These are phyloP conservation scores for Antheraea yamamai DNA, from an alignment of 2,888 invertebrate species.

Conservation along the genomic window DNA sequence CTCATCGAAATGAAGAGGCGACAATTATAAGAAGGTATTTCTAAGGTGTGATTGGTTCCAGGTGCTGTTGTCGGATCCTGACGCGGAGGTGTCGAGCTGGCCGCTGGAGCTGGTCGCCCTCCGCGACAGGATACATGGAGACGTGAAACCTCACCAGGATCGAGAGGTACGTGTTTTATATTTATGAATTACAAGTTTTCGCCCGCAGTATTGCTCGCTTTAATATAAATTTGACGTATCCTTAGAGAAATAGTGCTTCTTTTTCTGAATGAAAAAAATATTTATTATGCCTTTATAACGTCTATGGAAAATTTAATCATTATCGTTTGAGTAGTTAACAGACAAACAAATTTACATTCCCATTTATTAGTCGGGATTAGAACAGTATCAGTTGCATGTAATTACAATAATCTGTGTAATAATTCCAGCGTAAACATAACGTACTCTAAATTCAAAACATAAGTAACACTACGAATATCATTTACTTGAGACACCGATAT, in stretches of 20 bases:
- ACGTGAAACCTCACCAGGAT: constrained; percentile 75
- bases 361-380: no score
- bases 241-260: no score
- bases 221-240: no score
- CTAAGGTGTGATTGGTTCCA: constrained; percentile 46
- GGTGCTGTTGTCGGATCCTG: constrained; percentile 86
- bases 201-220: no score
- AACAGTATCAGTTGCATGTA: no score
- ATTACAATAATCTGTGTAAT: no score
- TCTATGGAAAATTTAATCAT: no score
- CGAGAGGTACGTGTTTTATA: constrained; percentile 78
- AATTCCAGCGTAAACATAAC: neutral
- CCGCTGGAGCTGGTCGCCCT: constrained; percentile 88
- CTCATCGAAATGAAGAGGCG: no score
- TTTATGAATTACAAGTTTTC: neutral
- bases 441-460: neutral
- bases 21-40: neutral
- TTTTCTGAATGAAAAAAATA: no score
- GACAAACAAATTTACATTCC: no score
- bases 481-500: neutral
- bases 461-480: neutral
- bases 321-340: no score
- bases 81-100: constrained; percentile 87
- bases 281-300: no score
- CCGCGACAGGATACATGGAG: constrained; percentile 87